A percentile compares a stretch with the other conserved stretches of the same genome.
Conservation (phyloP, 2,797 vertebrate species). For the Eutrigla gurnardus region DNA sequence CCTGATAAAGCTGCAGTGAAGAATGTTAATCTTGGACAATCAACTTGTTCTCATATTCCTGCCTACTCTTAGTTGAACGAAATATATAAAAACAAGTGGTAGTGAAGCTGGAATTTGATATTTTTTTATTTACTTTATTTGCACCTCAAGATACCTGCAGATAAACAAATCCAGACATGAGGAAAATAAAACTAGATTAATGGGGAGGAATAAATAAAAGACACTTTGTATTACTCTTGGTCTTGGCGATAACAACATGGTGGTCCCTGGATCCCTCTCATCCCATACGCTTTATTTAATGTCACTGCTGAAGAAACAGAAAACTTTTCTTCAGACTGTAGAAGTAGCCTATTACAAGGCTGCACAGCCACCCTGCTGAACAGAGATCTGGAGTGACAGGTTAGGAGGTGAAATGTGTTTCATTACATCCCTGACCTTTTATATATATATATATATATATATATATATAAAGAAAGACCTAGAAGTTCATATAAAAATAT, state of each 20-base stretch:
- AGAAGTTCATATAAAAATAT: too few relatives aligned
- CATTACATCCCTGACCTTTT: constrained; percentile 42
- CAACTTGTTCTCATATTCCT: constrained; percentile 20
- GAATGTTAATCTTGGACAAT: neutral
- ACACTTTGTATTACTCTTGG: constrained; percentile 27
- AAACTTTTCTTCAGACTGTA: constrained; percentile 4
- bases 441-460: constrained; percentile 30
- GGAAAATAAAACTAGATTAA: constrained; percentile 42
- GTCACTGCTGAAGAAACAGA: constrained; percentile 18
- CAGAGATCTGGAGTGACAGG: constrained; percentile 56
- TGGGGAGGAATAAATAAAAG: constrained; percentile 43
- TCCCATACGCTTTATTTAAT: constrained; percentile 38
- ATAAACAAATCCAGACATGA: constrained; percentile 37
- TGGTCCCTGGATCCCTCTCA: constrained; percentile 31
- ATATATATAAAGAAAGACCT: too few relatives aligned
- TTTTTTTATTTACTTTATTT: constrained; percentile 25
- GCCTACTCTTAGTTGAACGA: constrained; percentile 34
- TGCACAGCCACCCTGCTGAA: neutral
- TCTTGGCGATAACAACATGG: constrained; percentile 3
- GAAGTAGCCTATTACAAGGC: constrained; percentile 3
- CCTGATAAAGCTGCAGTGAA: constrained; percentile 15
- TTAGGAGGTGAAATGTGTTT: constrained; percentile 37
- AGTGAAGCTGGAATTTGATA: constrained; percentile 36
- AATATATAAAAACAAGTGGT: constrained; percentile 42
- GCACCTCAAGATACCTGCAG: constrained; percentile 38